A percentile compares a stretch with the other conserved stretches of the same genome.
phyloP scores from a whole-genome alignment of 2,113 vertebrate species.

The Carassius auratus region DNA sequence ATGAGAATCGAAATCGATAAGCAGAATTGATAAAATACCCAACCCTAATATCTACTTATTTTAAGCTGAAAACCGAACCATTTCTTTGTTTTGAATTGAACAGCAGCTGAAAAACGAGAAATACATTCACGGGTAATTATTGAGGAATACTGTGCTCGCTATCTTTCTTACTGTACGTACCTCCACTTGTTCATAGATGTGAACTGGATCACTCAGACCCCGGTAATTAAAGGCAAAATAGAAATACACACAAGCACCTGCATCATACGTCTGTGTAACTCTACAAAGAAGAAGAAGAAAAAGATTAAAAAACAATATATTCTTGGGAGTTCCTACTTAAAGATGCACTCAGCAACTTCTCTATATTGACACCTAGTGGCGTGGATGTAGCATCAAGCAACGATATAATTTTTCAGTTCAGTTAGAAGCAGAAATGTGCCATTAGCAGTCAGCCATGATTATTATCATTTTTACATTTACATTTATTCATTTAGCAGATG shows the following conservation, averaged over 20 bases:
- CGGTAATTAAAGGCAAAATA: slow-evolving; percentile 99
- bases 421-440: not conserved
- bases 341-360: not conserved
- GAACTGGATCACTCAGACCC: slow-evolving; percentile 91
- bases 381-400: not conserved
- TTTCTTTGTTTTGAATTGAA: not conserved
- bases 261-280: slow-evolving; percentile 96
- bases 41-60: not conserved
- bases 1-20: not conserved
- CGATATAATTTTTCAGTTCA: not conserved
- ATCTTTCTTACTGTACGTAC: slow-evolving; percentile 70
- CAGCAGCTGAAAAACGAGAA: not conserved
- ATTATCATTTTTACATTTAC: too few relatives aligned
- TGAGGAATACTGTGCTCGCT: not conserved
- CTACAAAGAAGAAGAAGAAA: slow-evolving; percentile 62
- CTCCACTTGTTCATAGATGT: slow-evolving; percentile 95
- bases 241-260: slow-evolving; percentile 98
- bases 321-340: not conserved
- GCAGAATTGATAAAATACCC: not conserved
- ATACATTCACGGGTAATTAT: not conserved
- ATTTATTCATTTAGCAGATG: too few relatives aligned
- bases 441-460: not conserved
- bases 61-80: not conserved
- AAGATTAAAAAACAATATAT: not conserved
- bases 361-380: not conserved